These are phyloP conservation scores for Gracilinanus agilis DNA, from an alignment of 2,113 vertebrate genomes.

Conservation along the genomic window DNA sequence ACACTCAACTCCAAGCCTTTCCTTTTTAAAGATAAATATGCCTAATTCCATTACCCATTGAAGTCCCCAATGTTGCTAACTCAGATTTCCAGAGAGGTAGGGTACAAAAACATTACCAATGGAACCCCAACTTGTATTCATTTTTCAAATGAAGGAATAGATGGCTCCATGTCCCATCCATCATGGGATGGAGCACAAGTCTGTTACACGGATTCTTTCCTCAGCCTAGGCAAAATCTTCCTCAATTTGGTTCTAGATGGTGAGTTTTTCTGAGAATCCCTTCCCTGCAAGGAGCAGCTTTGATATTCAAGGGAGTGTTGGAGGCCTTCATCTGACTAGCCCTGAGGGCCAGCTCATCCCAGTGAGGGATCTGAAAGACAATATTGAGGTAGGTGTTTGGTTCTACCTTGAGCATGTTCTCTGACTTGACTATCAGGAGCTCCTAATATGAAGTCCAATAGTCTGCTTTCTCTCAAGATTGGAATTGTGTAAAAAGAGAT, in stretches of 20 bases:
- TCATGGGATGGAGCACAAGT: not conserved
- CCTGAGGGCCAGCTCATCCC: conserved; percentile 87
- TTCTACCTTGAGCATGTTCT: not conserved
- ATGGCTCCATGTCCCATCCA: fast-evolving
- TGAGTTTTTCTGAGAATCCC: conserved; percentile 92
- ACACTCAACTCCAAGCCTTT: not conserved
- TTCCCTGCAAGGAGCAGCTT: conserved; percentile 85
- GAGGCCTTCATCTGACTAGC: conserved; percentile 89
- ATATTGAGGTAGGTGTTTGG: conserved; percentile 89
- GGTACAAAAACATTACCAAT: not conserved
- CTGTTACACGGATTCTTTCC: not conserved
- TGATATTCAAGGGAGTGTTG: conserved; percentile 89
- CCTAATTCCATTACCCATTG: not conserved
- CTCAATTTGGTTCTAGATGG: conserved; percentile 88
- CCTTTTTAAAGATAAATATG: not conserved
- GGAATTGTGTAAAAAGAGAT: not conserved
- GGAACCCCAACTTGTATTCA: not conserved
- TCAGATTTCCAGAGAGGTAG: not conserved
- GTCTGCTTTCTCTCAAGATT: not conserved
- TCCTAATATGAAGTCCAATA: not conserved
- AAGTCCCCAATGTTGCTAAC: not conserved
- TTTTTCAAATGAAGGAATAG: not conserved
- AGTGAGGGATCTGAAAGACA: conserved; percentile 88
- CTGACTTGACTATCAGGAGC: not conserved
- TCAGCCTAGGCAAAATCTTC: not conserved